Evolutionary conservation across 1,140 invertebrate genomes (phyloP), one percentile per base, ranked within the genome.

Genomic region (Macrostomum lignano): DNA sequence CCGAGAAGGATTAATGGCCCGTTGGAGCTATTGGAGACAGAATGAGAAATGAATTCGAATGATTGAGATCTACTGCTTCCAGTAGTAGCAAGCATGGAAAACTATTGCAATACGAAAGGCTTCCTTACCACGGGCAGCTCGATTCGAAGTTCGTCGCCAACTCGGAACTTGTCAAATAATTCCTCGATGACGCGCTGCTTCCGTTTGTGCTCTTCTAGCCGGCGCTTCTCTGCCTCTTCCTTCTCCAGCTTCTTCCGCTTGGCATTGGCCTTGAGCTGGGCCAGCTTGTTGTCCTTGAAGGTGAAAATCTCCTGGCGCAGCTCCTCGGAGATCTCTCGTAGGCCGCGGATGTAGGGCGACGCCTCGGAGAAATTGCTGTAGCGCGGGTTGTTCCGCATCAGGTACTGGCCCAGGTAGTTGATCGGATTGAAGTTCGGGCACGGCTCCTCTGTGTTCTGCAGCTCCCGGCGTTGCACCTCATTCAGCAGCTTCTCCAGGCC

Each of bases 401-500:
- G 38, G 39, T 53, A 55, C 39, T 56, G 48, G 15, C 52, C 56
- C n/a, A 59, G 35, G 35, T 44, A 55, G 42, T 58, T 56, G 3
- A 59, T 42, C 2, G 56, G 56, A 39, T 59, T 59, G 39, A 59
- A 59, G 36, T 55, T 46, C 11, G 45, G 38, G 35, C 54, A 46
- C 20, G 39, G 36, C 30, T 43, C 41, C 20, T 24, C 24, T 17
- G 17, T 20, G 6, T 46, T 41, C 11, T 46, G 40, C 15, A 59
- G 33, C 13, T 44, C 46, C 36, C 42, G 33, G 22, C 45, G 45
- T 25, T 57, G 50, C 13, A 45, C 54, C 39, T 54, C 53, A 17
- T 42, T 46, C 13, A 59, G 36, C 1, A 59, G 40, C 37, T 53
- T 55, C 36, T 57, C 54, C 7, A 53, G 42, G 17, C 53, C 53